Conservation (phyloP, 2,888 invertebrate genomes). For the Netelia inedita region DNA sequence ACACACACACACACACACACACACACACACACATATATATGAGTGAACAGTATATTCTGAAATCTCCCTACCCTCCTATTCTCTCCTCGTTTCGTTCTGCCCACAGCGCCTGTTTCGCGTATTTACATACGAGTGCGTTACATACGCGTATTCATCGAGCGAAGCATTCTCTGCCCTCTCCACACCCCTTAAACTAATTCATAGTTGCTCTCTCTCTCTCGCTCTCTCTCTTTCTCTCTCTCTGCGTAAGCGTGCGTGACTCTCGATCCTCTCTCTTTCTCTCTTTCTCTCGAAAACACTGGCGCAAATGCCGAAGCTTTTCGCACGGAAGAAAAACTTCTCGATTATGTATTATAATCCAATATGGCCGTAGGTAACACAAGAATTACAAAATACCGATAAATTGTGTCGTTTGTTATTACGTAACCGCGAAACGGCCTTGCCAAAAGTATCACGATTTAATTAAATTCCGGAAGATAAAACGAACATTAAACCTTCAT, state of each 20-base stretch:
- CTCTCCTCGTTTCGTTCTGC: slow-evolving; percentile 39
- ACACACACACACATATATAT: not conserved
- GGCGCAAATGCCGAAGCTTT: slow-evolving; percentile 4
- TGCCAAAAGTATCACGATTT: no score
- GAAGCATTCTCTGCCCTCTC: slow-evolving; percentile 38
- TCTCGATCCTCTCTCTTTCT: slow-evolving; percentile 39
- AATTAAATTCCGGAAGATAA: no score
- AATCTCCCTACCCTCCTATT: slow-evolving; percentile 21
- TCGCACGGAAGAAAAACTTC: slow-evolving; percentile 15
- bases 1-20: not conserved
- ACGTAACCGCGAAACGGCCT: no score
- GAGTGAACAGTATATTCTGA: not conserved
- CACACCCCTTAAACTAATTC: slow-evolving; percentile 40
- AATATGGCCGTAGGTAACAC: not conserved
- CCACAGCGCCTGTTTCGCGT: slow-evolving; percentile 47
- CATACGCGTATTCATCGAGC: slow-evolving; percentile 69
- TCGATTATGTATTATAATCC: not conserved
- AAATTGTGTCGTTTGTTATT: not conserved
- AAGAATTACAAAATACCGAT: slow-evolving; percentile 13
- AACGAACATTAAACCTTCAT: no score
- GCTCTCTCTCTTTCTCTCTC: not conserved
- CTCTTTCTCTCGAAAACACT: not conserved
- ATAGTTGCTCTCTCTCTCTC: slow-evolving; percentile 21
- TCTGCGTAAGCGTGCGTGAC: slow-evolving; percentile 44
- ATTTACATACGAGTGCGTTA: slow-evolving; percentile 70